phyloP scores from a whole-genome alignment of 2,888 invertebrate genomes.

The Hesperia comma region DNA sequence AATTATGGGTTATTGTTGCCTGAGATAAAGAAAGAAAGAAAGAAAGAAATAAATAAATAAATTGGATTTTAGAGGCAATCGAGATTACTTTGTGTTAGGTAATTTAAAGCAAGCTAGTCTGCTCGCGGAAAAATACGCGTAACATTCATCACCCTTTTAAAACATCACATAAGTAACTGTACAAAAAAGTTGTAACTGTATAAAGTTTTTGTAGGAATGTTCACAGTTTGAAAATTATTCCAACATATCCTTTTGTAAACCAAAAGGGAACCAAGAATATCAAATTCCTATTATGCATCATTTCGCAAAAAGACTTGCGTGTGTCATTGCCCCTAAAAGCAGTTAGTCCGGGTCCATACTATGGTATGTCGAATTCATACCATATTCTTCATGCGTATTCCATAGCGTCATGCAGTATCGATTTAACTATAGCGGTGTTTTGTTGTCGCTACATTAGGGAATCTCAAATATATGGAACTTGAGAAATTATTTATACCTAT shows the following conservation, averaged over 20 bases:
- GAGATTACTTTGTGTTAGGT: too few species aligned
- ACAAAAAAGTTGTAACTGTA: too few species aligned
- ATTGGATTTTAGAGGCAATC: too few species aligned
- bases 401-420: slow-evolving; percentile 10
- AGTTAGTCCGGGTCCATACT: slow-evolving; percentile 6
- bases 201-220: too few species aligned
- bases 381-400: slow-evolving; percentile 5
- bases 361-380: slow-evolving; percentile 7
- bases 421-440: slow-evolving; percentile 13
- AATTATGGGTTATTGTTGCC: too few species aligned
- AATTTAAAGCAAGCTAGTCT: too few species aligned
- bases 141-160: too few species aligned
- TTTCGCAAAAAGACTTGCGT: slow-evolving; percentile 1
- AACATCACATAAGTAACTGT: too few species aligned
- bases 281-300: background rate
- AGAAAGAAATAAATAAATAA: too few species aligned
- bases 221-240: too few species aligned
- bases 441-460: slow-evolving; percentile 8
- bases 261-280: background rate
- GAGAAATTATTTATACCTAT: background rate
- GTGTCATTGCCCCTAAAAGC: slow-evolving; percentile 22
- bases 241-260: background rate
- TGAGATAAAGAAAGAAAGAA: too few species aligned
- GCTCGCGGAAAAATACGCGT: too few species aligned
- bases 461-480: slow-evolving; percentile 4